Evolutionary conservation across 1,140 invertebrate genomes (phyloP).

Genomic region (Cyclina sinensis): DNA sequence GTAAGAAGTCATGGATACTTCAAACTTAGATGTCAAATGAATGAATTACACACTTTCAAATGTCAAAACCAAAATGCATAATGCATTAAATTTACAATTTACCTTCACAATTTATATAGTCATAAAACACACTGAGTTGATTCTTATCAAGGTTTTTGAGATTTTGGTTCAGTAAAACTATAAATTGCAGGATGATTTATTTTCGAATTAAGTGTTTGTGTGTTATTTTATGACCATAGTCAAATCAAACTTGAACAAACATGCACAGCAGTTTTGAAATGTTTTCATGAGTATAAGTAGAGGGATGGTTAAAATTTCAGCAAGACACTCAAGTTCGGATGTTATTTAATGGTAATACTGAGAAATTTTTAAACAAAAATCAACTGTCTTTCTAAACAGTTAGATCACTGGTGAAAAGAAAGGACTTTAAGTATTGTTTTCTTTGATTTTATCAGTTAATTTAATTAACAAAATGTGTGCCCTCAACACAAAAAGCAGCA

Average conservation of each 20-base stretch:
- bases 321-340: too few species aligned
- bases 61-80: slow-evolving; percentile 27
- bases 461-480: too few species aligned
- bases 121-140: slow-evolving; percentile 12
- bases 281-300: slow-evolving; percentile 3
- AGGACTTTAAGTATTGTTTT: too few species aligned
- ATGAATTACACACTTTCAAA: slow-evolving; percentile 27
- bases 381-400: too few species aligned
- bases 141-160: not conserved
- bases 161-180: slow-evolving; percentile 13
- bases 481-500: too few species aligned
- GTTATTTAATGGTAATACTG: too few species aligned
- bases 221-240: slow-evolving; percentile 33
- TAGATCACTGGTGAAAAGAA: too few species aligned
- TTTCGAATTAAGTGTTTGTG: slow-evolving; percentile 27
- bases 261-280: slow-evolving; percentile 17
- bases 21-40: not conserved
- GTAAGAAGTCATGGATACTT: not conserved
- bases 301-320: slow-evolving; percentile 3
- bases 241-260: slow-evolving; percentile 32
- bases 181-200: slow-evolving; percentile 15
- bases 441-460: too few species aligned
- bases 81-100: slow-evolving; percentile 27
- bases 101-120: slow-evolving; percentile 6
- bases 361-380: too few species aligned